Conservation (phyloP, 1,140 invertebrate species). For the Spodoptera litura region DNA sequence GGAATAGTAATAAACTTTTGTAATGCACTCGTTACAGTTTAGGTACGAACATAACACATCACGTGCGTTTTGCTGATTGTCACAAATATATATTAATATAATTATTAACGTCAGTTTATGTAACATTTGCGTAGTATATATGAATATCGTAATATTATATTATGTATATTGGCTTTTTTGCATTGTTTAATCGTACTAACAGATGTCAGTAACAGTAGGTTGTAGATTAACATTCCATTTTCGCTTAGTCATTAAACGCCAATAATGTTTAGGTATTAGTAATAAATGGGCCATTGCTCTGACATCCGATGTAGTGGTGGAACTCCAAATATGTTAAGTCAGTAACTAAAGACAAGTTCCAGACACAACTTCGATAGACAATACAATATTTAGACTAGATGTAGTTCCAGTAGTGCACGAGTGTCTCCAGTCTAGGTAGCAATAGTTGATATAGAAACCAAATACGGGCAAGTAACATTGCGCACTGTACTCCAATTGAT, state of each 20-base stretch:
- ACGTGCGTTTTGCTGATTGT: constrained; percentile 29
- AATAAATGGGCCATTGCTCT: constrained; percentile 41
- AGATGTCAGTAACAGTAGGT: constrained; percentile 64
- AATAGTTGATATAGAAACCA: constrained; percentile 22
- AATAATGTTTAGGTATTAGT: constrained; percentile 36
- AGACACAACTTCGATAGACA: constrained; percentile 36
- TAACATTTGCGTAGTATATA: constrained; percentile 36
- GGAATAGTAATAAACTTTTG: constrained; percentile 11
- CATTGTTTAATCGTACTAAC: constrained; percentile 57
- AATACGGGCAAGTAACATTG: not conserved
- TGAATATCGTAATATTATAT: constrained; percentile 23
- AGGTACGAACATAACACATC: constrained; percentile 40
- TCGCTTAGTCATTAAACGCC: constrained; percentile 47
- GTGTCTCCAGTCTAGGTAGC: constrained; percentile 13
- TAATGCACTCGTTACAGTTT: constrained; percentile 50
- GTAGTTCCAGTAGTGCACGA: constrained; percentile 23
- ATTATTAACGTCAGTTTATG: constrained; percentile 35
- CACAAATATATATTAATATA: constrained; percentile 32
- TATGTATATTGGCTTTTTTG: constrained; percentile 46
- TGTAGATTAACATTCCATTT: constrained; percentile 77
- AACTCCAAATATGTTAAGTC: constrained; percentile 43
- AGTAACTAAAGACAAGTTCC: constrained; percentile 40
- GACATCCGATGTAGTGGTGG: constrained; percentile 39
- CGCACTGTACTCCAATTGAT: not conserved
- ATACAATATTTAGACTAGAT: constrained; percentile 37